Conservation (phyloP, 2,888 invertebrate genomes). For the Trilocha varians region DNA sequence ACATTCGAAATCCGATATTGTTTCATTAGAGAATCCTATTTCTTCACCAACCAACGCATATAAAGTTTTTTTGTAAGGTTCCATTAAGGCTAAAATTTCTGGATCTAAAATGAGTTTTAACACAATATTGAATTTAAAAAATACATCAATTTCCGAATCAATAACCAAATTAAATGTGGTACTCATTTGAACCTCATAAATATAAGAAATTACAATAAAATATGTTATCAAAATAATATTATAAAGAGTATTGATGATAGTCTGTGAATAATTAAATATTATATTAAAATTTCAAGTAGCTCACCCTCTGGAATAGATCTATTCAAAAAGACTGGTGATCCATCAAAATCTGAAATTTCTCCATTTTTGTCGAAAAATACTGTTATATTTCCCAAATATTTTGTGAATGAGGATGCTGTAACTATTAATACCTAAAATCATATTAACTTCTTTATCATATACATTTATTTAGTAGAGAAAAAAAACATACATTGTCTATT, state of each 20-base stretch:
- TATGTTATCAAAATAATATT: no score
- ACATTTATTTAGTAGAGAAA: no score
- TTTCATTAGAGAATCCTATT: constrained; percentile 69
- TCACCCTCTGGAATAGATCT: constrained; percentile 76
- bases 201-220: no score
- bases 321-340: constrained; percentile 80
- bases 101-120: constrained; percentile 57
- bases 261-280: no score
- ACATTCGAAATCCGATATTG: constrained; percentile 67
- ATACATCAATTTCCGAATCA: background rate
- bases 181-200: no score
- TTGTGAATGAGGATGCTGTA: constrained; percentile 79
- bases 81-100: constrained; percentile 66
- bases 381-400: constrained; percentile 84
- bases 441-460: no score
- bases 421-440: constrained; percentile 73
- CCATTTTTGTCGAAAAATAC: constrained; percentile 80
- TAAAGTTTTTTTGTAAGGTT: constrained; percentile 73
- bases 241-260: no score
- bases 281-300: no score
- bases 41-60: constrained; percentile 64
- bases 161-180: no score
- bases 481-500: no score
- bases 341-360: constrained; percentile 76
- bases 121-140: background rate